Evolutionary conservation across 1,140 invertebrate genomes (phyloP), one percentile per base, ranked within the genome.

Genomic region (Trichonephila clavata): DNA sequence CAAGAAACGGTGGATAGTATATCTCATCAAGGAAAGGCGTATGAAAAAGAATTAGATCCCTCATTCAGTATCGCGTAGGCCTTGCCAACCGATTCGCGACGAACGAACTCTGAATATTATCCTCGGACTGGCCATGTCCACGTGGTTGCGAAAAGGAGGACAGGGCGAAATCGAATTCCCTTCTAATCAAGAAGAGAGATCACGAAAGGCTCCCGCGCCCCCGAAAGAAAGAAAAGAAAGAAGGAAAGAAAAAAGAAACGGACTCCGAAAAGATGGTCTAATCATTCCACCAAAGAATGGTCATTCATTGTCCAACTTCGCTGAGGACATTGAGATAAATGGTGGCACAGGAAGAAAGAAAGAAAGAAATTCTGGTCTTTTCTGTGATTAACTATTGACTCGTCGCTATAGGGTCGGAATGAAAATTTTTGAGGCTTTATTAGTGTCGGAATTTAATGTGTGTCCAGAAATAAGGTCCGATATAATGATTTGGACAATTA

Each of bases 251-350:
- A 63, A 27, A 60, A 88, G 50, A 63, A 39, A 57, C 32, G 8
- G 32, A 3, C 24, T 20, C 86, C 18, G 59, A 39, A 68, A 86
- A 68, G 86, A 65, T 68, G 63, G 61, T 68, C 86, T 88, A 88
- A 88, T 88, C 86, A 88, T 88, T 65, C 84, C 39, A 63, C 63
- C 63, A 68, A 88, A 88, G 86, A 88, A 88, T 88, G 39, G 86
- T 43, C n/a, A 10, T 88, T 68, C 86, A 88, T 88, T 88, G 86
- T 88, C 61, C 63, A 50, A 68, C 24, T 65, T 68, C 39, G 27
- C 27, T 39, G 71, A 77, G 71, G 71, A 77, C 32, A 63, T 60
- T 39, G 84, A 63, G 84, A 63, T 39, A 63, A 63, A 84, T 84
- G 81, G 50, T 57, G 21, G 21, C 81, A 18, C 10, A 24, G 27